Evolutionary conservation across 2,888 invertebrate genomes (phyloP), one percentile per base, ranked within the genome.

Genomic region (Amphimallon solstitiale): DNA sequence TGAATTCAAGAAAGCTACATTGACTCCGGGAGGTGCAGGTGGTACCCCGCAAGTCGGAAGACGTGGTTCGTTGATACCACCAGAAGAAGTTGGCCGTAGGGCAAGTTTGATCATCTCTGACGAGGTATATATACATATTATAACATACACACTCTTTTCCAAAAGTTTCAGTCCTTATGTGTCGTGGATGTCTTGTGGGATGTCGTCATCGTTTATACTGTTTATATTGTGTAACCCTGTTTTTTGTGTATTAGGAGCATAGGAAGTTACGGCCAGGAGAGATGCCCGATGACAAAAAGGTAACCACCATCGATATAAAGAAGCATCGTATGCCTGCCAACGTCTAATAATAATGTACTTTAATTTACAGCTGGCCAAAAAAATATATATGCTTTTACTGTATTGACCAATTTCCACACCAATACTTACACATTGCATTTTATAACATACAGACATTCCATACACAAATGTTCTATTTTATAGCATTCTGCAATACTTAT

Each of bases 231-330:
- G 29, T 60, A 64, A 52, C 51, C 62, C 65, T 68, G 61, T 73
- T 66, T 71, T 68, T 76, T 77, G 72, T 77, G 75, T 76, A 77
- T 82, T 88, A 90, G 93, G 92, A 92, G 86, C 89, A 91, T 90
- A 92, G 90, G 85, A 93, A 94, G 90, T 92, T 95, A 85, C 93
- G 95, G 80, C 95, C 95, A 78, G 95, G 95, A 84, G 95, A 95
- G 90, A 92, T 95, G 84, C 85, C 93, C 87, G 93, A 93, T 86
- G 95, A 95, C 84, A 93, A 91, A 89, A 93, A 94, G 95, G 95
- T 95, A 92, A 93, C 84, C 73, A 59, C 23, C 48, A 37, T 35
- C 37, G 59, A 56, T 14, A n/a, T n/a, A 35, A 52, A 40, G 35
- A 61, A 40, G 37, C 59, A 67, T 49, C 66, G 56, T 59, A 68